These are phyloP conservation scores for Nyctibius grandis DNA, from an alignment of 2,797 vertebrate genomes.

Conservation along the genomic window DNA sequence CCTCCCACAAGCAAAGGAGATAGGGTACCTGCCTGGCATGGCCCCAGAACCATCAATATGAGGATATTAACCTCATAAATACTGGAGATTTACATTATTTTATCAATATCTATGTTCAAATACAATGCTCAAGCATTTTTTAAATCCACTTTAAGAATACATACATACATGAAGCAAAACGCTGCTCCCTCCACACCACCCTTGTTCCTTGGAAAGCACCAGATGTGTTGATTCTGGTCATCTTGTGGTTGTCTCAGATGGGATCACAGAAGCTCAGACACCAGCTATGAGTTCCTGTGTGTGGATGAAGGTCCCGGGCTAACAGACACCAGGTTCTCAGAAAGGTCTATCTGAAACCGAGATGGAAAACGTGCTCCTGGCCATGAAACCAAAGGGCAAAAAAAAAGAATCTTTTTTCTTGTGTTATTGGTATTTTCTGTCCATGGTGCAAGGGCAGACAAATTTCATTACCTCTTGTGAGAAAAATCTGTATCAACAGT, in stretches of 20 bases:
- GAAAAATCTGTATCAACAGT: neutral
- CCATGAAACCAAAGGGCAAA: neutral
- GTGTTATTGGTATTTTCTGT: neutral
- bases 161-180: rapidly evolving
- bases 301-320: rapidly evolving
- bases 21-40: neutral
- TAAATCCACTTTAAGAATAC: neutral
- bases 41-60: neutral
- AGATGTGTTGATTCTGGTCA: rapidly evolving
- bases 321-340: neutral
- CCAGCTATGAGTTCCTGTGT: neutral
- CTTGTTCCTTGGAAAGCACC: neutral
- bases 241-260: neutral
- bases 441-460: neutral
- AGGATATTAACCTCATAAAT: neutral
- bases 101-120: neutral
- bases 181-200: neutral
- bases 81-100: neutral
- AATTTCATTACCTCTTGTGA: neutral
- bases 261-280: neutral
- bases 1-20: neutral
- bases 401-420: neutral
- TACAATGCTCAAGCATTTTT: neutral
- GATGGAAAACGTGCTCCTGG: neutral
- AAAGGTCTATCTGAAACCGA: neutral